Percentiles rank a stretch among this genome's conserved stretches.
phyloP scores from a whole-genome alignment of 2,888 invertebrate genomes.

The Drosophila paranaensis region DNA sequence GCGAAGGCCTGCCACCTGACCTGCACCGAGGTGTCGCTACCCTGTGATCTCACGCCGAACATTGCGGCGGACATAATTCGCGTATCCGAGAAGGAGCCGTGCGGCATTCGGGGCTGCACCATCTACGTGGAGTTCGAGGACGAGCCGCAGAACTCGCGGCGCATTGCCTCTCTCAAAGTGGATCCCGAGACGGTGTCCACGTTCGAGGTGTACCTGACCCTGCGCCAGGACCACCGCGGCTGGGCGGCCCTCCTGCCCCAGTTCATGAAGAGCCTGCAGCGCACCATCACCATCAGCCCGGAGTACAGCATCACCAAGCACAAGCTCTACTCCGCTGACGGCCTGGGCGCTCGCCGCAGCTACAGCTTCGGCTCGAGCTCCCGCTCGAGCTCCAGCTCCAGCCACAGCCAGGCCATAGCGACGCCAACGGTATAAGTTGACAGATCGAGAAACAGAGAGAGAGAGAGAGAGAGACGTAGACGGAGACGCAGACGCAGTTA shows the following conservation, averaged over 20 bases:
- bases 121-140: constrained; percentile 82
- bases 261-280: constrained; percentile 82
- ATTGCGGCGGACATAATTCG: constrained; percentile 82
- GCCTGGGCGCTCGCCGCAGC: constrained; percentile 64
- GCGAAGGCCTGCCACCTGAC: constrained; percentile 81
- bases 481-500: constrained; percentile 32
- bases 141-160: constrained; percentile 81
- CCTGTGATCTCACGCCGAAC: constrained; percentile 83
- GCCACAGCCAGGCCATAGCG: constrained; percentile 70
- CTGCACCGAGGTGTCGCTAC: constrained; percentile 83
- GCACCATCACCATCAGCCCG: constrained; percentile 82
- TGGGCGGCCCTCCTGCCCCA: constrained; percentile 82
- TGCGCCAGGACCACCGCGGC: constrained; percentile 82
- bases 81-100: constrained; percentile 81
- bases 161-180: constrained; percentile 80
- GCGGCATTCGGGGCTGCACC: constrained; percentile 82
- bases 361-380: constrained; percentile 69
- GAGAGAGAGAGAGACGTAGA: constrained; percentile 38
- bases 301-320: constrained; percentile 82
- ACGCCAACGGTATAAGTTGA: constrained; percentile 64
- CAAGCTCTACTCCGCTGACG: constrained; percentile 78
- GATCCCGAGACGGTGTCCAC: constrained; percentile 82
- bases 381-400: constrained; percentile 37
- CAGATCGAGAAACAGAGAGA: background rate
- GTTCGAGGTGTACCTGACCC: constrained; percentile 81